Evolutionary conservation across 1,140 invertebrate species (phyloP), one percentile per base, ranked within the genome.

Genomic region (Macrobrachium nipponense): DNA sequence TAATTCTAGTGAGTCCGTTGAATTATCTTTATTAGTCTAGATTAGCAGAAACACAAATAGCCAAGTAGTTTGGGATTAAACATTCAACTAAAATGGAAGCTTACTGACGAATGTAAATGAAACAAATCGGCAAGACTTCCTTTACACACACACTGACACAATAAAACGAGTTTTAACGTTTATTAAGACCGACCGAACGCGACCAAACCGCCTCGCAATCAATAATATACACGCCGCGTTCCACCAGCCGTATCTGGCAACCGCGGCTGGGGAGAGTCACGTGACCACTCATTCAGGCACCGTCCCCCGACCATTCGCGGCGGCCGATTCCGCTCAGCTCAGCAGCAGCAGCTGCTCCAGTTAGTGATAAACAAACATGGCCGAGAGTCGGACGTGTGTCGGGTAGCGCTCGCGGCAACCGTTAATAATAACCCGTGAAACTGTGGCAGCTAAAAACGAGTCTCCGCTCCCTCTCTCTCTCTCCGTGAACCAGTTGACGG

Each of bases 301-400:
- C 27, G 27, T 36, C 27, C n/a, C n/a, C n/a, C 51, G 7, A 51
- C 51, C 51, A 51, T 51, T 51, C 51, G 51, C 27, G 27, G 51
- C 27, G 27, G 27, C 27, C 27, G 27, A 36, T 36, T 36, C 27
- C 4, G n/a, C 51, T 51, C 23, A 23, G 68, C 68, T 23, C 23
- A 23, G 68, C 23, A 11, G 66, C 20, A 20, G 23, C 68, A 70
- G 20, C 68, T 70, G 68, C 68, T 70, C 68, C 68, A 70, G 68
- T 70, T 70, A 70, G 68, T 70, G 18, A 70, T 70, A 70, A 70
- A 70, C 68, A 70, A 70, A 70, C 68, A 70, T 70, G 68, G 68
- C 23, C 20, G 23, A 15, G 20, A n/a, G 68, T 23, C 15, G 18
- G n/a, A 36, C 20, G 12, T 70, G 36, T 15, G 20, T 43, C 20